Evolutionary conservation across 2,113 vertebrate species (phyloP), one percentile per base, ranked within the genome.

Genomic region (Ctenodactylus gundi): DNA sequence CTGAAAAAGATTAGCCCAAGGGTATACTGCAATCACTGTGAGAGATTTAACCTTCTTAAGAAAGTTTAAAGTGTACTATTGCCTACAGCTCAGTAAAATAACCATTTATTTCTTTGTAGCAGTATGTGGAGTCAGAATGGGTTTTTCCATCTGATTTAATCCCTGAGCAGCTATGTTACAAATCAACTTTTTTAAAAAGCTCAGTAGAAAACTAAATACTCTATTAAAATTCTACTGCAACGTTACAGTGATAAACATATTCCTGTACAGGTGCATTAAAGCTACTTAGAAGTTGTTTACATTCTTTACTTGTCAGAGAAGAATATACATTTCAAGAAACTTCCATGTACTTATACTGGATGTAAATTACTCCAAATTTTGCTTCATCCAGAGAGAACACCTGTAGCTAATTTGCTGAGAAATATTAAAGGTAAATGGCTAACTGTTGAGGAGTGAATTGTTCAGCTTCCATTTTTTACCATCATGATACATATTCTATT

Each of bases 131-230:
- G 41, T 55, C 64, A 91, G 18, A 17, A 44, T 60, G 76, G 68
- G 15, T 46, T 93, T n/a, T 94, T 83, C 92, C 90, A 53, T 31
- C 73, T 29, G 85, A 90, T 65, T 39, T 70, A 95, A 73, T 62
- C 97, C 96, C 97, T 93, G 93, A 96, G 97, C 80, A 94, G 68
- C 85, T 65, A 51, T 39, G 17, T 44, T 93, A 36, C 94, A 94
- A 91, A 2, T 29, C 27, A 76, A 49, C 41, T 82, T 85, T 83
- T 88, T 82, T 18, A 76, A 93, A 93, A 96, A 94, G 82, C 51
- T 57, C 78, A 76, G 44, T 93, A 93, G 64, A 96, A 97, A 96
- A 81, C 58, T 77, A 93, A 76, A 68, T 70, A 93, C 51, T 68
- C 4, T 91, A 95, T 90, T 93, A 92, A 96, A 97, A 90, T 34